These are phyloP conservation scores for Ryuthela nishihirai DNA, from an alignment of 2,888 invertebrate genomes.

Conservation along the genomic window DNA sequence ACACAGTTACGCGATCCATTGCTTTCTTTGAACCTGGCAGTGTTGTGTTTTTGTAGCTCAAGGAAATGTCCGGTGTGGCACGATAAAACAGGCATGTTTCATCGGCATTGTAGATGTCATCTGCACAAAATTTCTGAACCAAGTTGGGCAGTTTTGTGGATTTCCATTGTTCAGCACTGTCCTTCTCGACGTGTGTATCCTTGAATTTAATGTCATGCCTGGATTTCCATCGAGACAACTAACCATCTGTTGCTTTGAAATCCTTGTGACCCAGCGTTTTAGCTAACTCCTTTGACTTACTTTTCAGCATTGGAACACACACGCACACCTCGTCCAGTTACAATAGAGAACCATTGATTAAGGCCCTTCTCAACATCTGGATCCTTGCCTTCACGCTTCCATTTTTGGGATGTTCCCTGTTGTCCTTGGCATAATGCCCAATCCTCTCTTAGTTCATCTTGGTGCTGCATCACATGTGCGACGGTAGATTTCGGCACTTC, in stretches of 20 bases:
- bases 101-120: constrained; percentile 16
- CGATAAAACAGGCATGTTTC: constrained; percentile 16
- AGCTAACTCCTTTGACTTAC: constrained; percentile 18
- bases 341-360: constrained; percentile 6
- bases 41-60: background rate
- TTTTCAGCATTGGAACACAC: constrained; percentile 10
- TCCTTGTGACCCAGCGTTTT: constrained; percentile 6
- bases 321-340: background rate
- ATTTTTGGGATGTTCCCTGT: background rate
- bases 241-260: constrained; percentile 29
- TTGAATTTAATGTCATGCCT: constrained; percentile 10
- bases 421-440: background rate
- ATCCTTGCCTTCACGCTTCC: background rate
- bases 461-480: background rate
- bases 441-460: background rate
- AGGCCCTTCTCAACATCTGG: constrained; percentile 13
- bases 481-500: too few relatives aligned
- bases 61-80: constrained; percentile 13
- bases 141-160: background rate
- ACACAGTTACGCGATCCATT: constrained; percentile 19
- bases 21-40: constrained; percentile 15
- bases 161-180: too few relatives aligned
- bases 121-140: background rate
- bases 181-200: too few relatives aligned
- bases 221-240: constrained; percentile 21